A percentile compares a stretch with the other conserved stretches of the same genome.
Conservation (phyloP, 2,113 vertebrate species). For the Reinhardtius hippoglossoides region DNA sequence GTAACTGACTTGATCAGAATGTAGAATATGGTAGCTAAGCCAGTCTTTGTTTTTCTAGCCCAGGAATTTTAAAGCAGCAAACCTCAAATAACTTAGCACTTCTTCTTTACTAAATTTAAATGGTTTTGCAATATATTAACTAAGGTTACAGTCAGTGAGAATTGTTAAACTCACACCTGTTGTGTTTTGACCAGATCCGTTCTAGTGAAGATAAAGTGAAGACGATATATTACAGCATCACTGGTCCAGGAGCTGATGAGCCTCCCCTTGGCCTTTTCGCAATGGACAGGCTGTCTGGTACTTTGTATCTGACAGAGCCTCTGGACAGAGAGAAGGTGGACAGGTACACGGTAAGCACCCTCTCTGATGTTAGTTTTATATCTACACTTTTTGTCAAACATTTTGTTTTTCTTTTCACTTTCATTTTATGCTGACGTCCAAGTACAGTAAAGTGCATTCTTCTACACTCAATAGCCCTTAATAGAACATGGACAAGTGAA, state of each 20-base stretch:
- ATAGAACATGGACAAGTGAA: too few relatives aligned
- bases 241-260: constrained; percentile 73
- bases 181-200: constrained; percentile 70
- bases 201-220: constrained; percentile 43
- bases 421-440: not conserved
- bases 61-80: not conserved
- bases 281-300: constrained; percentile 45
- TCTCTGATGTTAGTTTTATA: not conserved
- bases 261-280: constrained; percentile 65
- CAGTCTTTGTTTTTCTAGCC: not conserved
- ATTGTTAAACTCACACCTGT: not conserved
- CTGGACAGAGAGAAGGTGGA: constrained; percentile 71
- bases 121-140: not conserved
- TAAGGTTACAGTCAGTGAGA: not conserved
- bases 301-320: constrained; percentile 62
- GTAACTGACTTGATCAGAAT: not conserved
- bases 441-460: not conserved
- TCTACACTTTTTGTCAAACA: too few relatives aligned
- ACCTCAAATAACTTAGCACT: not conserved
- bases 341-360: constrained; percentile 17
- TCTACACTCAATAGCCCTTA: too few relatives aligned
- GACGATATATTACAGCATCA: constrained; percentile 69
- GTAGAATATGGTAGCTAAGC: not conserved
- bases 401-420: not conserved
- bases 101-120: not conserved